phyloP scores from a whole-genome alignment of 2,797 vertebrate genomes.

The Periparus ater region DNA sequence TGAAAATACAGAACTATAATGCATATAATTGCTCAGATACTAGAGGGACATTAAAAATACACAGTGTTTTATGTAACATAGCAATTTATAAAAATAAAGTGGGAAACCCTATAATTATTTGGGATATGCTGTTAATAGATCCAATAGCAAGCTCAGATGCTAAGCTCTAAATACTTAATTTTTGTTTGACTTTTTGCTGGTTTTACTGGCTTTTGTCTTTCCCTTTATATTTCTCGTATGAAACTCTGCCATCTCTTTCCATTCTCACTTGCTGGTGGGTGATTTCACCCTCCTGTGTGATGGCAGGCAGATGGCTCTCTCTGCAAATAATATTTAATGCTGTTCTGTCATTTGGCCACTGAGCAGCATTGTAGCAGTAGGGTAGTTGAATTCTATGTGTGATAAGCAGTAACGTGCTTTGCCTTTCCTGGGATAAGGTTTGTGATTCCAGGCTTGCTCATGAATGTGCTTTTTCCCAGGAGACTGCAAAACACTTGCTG shows the following conservation, averaged over 20 bases:
- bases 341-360: conserved; percentile 52
- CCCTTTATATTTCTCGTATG: neutral
- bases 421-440: conserved; percentile 21
- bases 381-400: conserved; percentile 41
- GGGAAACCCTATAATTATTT: conserved; percentile 52
- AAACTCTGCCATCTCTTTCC: neutral
- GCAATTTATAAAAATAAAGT: conserved; percentile 43
- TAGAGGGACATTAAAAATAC: conserved; percentile 44
- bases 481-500: conserved; percentile 33
- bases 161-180: neutral
- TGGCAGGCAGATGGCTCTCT: conserved; percentile 56
- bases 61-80: conserved; percentile 22
- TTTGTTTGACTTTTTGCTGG: neutral
- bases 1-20: conserved; percentile 42
- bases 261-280: neutral
- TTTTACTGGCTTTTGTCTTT: neutral
- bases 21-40: conserved; percentile 31
- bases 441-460: conserved; percentile 30
- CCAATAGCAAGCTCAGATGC: neutral
- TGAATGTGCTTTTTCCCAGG: conserved; percentile 44
- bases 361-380: conserved; percentile 43
- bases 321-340: conserved; percentile 6
- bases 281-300: neutral
- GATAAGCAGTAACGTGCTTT: neutral
- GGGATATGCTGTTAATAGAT: conserved; percentile 37